Percentiles rank a stretch among this genome's conserved stretches.
These are phyloP conservation scores for Dynastes maya DNA, from an alignment of 2,888 invertebrate genomes.

Conservation along the genomic window DNA sequence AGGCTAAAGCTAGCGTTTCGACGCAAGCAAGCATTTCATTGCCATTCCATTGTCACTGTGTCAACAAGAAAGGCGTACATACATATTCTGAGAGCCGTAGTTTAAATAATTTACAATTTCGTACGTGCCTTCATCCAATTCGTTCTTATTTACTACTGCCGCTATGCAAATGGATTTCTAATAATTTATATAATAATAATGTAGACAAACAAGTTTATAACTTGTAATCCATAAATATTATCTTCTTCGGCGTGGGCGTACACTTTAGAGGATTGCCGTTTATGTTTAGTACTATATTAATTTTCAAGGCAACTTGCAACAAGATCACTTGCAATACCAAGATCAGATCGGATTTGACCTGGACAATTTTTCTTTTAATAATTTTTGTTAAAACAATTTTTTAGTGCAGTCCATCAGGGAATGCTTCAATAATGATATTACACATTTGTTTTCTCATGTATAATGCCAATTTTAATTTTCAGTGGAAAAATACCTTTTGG, in stretches of 20 bases:
- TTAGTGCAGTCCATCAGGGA: no score
- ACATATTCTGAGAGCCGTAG: not conserved
- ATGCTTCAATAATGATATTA: no score
- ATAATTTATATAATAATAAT: constrained; percentile 9
- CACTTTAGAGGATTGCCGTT: not conserved
- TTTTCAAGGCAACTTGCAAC: not conserved
- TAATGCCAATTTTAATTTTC: no score
- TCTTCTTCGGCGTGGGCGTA: not conserved
- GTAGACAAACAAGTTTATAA: not conserved
- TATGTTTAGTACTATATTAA: not conserved
- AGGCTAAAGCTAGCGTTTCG: not conserved
- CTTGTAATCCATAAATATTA: constrained; percentile 9
- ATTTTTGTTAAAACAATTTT: no score
- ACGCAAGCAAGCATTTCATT: not conserved
- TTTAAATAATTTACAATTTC: constrained; percentile 14
- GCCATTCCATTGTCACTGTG: not conserved
- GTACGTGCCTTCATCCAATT: no score
- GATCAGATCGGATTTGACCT: not conserved
- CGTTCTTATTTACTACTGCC: constrained; percentile 2
- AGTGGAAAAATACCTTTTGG: no score
- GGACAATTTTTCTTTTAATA: no score
- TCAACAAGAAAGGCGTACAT: not conserved
- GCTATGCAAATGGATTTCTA: not conserved
- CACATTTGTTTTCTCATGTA: no score
- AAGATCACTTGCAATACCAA: not conserved